These are phyloP conservation scores for Lacanobia wlatinum DNA, from an alignment of 2,888 invertebrate species.

Conservation along the genomic window DNA sequence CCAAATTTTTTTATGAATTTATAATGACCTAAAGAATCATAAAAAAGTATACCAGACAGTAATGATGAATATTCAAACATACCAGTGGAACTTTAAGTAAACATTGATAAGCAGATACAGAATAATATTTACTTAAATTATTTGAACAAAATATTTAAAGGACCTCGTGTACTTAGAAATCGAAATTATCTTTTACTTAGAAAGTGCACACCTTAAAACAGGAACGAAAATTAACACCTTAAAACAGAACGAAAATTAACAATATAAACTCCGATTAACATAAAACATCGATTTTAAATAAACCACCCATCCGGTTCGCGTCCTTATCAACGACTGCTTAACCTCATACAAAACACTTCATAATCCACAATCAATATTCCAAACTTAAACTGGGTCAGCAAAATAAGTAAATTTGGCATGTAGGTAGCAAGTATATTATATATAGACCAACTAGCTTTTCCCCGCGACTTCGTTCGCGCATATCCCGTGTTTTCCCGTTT, in stretches of 20 bases:
- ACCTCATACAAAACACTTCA: constrained; percentile 36
- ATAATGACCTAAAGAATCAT: not conserved
- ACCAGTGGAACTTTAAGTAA: constrained; percentile 5
- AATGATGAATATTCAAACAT: constrained; percentile 39
- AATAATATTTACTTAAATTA: constrained; percentile 39
- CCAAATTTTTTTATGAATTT: not conserved
- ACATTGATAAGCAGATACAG: not conserved
- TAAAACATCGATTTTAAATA: not conserved
- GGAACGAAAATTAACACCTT: too few relatives aligned
- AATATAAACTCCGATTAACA: not conserved
- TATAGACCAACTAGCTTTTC: too few relatives aligned
- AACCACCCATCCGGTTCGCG: constrained; percentile 4
- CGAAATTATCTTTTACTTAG: constrained; percentile 7
- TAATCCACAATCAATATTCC: constrained; percentile 60
- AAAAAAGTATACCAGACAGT: constrained; percentile 12
- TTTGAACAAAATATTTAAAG: constrained; percentile 45
- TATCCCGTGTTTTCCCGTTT: too few relatives aligned
- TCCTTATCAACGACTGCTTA: not conserved
- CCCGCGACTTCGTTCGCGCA: too few relatives aligned
- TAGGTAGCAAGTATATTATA: too few relatives aligned
- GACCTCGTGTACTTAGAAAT: constrained; percentile 31
- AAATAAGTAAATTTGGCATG: too few relatives aligned
- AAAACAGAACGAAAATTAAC: too few relatives aligned
- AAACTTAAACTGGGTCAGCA: constrained; percentile 66
- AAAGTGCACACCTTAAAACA: too few relatives aligned